Percentiles rank a stretch among this genome's conserved stretches.
Evolutionary conservation across 2,113 vertebrate species (phyloP).

Genomic region (Oncorhynchus tshawytscha): DNA sequence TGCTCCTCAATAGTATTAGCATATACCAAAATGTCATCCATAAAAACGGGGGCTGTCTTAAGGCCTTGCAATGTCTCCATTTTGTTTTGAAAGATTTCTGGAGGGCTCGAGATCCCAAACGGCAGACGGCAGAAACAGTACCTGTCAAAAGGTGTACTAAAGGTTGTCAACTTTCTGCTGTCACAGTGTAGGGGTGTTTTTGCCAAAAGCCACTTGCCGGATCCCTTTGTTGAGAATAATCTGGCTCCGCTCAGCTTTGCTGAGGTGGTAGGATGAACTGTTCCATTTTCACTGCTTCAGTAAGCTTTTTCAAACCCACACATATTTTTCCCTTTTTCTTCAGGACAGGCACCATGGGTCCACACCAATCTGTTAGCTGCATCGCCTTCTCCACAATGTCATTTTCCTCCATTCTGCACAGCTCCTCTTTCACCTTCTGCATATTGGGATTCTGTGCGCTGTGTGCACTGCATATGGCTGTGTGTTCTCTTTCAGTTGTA

Average conservation of each 20-base stretch:
- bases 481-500: conserved; percentile 4
- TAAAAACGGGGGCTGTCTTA: not conserved
- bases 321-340: no score
- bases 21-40: conserved; percentile 2
- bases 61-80: conserved; percentile 58
- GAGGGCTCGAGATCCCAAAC: conserved; percentile 50
- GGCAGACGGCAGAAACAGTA: conserved; percentile 58
- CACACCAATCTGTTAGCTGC: no score
- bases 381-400: no score
- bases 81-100: conserved; percentile 42
- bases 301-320: no score
- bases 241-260: conserved; percentile 49
- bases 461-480: conserved; percentile 27
- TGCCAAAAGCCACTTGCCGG: conserved; percentile 63
- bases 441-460: not conserved
- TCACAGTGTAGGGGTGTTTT: conserved; percentile 53
- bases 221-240: conserved; percentile 42
- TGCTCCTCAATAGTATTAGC: not conserved
- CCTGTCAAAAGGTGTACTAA: conserved; percentile 63
- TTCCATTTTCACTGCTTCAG: no score
- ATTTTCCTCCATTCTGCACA: no score
- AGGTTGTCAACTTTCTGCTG: conserved; percentile 65
- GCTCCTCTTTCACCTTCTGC: no score
- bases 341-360: no score
- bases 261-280: no score